These are phyloP conservation scores for Drosophila jambulina DNA, from an alignment of 1,140 invertebrate species.

Conservation along the genomic window DNA sequence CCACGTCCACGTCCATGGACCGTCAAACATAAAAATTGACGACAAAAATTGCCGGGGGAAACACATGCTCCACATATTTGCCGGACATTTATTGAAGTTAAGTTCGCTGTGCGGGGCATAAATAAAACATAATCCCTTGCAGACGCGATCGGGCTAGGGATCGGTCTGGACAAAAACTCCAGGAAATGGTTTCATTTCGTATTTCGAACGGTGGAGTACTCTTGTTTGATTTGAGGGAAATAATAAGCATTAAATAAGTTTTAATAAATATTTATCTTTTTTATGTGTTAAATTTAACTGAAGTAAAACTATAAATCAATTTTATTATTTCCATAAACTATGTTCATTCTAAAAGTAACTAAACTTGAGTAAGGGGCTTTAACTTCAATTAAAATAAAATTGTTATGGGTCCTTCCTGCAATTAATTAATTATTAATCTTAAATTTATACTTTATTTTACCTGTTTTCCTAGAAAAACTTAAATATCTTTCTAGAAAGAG, in stretches of 20 bases:
- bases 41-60: constrained; percentile 83
- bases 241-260: neutral
- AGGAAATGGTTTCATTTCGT: neutral
- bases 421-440: too few relatives aligned
- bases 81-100: constrained; percentile 85
- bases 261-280: neutral
- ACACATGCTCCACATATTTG: constrained; percentile 85
- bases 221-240: neutral
- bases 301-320: neutral
- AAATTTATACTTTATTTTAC: too few relatives aligned
- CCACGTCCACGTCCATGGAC: constrained; percentile 25
- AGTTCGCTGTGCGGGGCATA: constrained; percentile 81
- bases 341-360: neutral
- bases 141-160: constrained; percentile 37
- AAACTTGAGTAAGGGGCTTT: neutral
- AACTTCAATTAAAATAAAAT: too few relatives aligned
- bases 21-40: constrained; percentile 83
- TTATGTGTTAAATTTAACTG: neutral
- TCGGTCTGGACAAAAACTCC: constrained; percentile 7
- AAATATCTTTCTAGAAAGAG: neutral
- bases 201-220: neutral
- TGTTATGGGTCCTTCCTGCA: neutral
- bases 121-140: constrained; percentile 85
- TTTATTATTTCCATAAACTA: neutral
- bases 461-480: neutral